Percentiles rank a stretch among this genome's conserved stretches.
Evolutionary conservation across 1,140 invertebrate species (phyloP).

Genomic region (Pogonus chalceus): DNA sequence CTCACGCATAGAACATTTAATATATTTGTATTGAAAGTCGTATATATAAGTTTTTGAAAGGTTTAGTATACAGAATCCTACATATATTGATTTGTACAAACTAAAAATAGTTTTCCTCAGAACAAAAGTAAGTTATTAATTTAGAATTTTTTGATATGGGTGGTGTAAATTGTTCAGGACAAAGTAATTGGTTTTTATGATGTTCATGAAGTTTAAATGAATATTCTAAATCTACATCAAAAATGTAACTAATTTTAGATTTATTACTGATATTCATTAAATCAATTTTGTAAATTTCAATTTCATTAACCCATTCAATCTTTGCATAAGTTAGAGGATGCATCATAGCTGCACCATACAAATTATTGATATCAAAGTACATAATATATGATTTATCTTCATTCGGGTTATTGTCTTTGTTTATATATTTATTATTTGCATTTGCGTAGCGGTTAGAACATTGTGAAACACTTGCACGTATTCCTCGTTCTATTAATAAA

Average conservation of each 20-base stretch:
- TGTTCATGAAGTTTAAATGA: conserved; percentile 33
- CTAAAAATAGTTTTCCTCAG: conserved; percentile 31
- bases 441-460: conserved; percentile 19
- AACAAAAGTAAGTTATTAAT: conserved; percentile 24
- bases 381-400: conserved; percentile 24
- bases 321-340: conserved; percentile 19
- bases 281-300: conserved; percentile 30
- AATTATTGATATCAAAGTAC: conserved; percentile 36
- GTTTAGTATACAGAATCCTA: conserved; percentile 19
- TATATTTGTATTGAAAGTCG: too few relatives aligned
- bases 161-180: conserved; percentile 23
- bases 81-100: conserved; percentile 23
- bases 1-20: too few relatives aligned
- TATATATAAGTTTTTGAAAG: too few relatives aligned
- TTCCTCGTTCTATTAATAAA: conserved; percentile 22
- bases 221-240: conserved; percentile 32
- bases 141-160: conserved; percentile 20
- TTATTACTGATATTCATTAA: conserved; percentile 24
- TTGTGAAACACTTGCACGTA: conserved; percentile 13
- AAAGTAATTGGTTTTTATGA: conserved; percentile 35
- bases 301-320: conserved; percentile 27
- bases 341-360: conserved; percentile 36
- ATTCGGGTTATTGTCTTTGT: conserved; percentile 21
- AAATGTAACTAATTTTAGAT: conserved; percentile 32
- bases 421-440: conserved; percentile 30